These are phyloP conservation scores for Pteromalus puparum DNA, from an alignment of 1,140 invertebrate species.

Conservation along the genomic window DNA sequence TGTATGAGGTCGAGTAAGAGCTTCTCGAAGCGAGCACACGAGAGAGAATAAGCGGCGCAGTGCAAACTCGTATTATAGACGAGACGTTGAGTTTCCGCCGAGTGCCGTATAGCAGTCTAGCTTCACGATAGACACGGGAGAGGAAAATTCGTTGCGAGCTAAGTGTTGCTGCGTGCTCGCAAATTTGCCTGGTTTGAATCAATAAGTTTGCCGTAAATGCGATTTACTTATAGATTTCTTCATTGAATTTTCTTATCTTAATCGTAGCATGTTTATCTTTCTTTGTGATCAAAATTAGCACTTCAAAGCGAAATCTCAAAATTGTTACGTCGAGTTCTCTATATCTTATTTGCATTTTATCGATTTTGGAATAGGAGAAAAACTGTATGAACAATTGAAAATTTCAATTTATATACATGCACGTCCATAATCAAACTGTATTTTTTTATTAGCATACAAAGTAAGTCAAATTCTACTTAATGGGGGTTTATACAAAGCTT, in stretches of 20 bases:
- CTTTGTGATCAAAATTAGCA: too few species aligned
- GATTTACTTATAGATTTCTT: neutral
- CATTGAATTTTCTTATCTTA: too few species aligned
- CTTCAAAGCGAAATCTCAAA: too few species aligned
- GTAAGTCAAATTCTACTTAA: neutral
- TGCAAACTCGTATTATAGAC: slow-evolving; percentile 15
- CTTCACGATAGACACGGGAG: neutral
- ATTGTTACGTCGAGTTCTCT: too few species aligned
- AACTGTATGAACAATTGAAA: too few species aligned
- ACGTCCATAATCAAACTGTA: neutral
- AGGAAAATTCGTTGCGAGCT: neutral
- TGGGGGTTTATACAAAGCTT: neutral
- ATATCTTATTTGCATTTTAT: too few species aligned
- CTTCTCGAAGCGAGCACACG: neutral
- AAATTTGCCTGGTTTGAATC: neutral
- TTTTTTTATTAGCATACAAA: neutral
- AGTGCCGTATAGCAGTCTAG: neutral
- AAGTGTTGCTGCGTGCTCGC: too few species aligned
- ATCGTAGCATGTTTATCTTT: too few species aligned
- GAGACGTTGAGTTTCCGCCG: neutral
- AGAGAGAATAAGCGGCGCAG: neutral
- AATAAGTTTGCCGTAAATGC: neutral
- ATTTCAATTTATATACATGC: neutral
- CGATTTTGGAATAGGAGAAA: too few species aligned
- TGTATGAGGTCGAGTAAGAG: slow-evolving; percentile 37